A percentile compares a stretch with the other conserved stretches of the same genome.
These are phyloP conservation scores for Cloeon dipterum DNA, from an alignment of 2,888 invertebrate genomes.

Conservation along the genomic window DNA sequence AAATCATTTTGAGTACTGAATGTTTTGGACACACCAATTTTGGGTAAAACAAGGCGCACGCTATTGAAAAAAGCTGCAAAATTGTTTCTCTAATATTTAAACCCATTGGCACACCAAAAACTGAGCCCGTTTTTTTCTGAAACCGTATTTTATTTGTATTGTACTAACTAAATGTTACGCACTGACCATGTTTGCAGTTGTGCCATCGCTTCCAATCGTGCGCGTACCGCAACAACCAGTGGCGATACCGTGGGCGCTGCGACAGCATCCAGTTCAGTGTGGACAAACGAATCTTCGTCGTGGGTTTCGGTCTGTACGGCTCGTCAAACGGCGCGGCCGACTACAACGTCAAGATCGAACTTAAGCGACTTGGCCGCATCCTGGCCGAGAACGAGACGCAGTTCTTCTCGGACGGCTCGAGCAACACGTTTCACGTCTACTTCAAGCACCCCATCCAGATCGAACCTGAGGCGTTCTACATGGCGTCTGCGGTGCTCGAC, in stretches of 20 bases:
- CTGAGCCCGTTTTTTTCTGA: too few species aligned
- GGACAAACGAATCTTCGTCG: constrained; percentile 84
- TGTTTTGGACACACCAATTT: too few species aligned
- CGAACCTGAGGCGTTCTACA: constrained; percentile 84
- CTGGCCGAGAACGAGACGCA: constrained; percentile 80
- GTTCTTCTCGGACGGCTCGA: constrained; percentile 91
- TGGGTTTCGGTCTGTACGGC: constrained; percentile 88
- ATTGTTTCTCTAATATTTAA: too few species aligned
- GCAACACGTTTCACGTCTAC: constrained; percentile 82
- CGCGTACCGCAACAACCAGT: constrained; percentile 89
- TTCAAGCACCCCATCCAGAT: constrained; percentile 59
- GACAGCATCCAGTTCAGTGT: constrained; percentile 95
- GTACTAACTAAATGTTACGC: too few species aligned
- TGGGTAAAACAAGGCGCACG: too few species aligned
- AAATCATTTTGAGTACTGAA: too few species aligned
- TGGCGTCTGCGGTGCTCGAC: constrained; percentile 85
- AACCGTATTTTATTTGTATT: too few species aligned
- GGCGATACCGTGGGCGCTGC: constrained; percentile 89
- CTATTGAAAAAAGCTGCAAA: too few species aligned
- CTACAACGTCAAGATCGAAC: constrained; percentile 82
- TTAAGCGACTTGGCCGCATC: constrained; percentile 70
- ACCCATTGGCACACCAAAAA: too few species aligned
- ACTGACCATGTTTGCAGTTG: too few species aligned
- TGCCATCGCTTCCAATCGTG: constrained; percentile 92
- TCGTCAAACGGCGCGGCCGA: constrained; percentile 90